Evolutionary conservation across 1,140 invertebrate species (phyloP), one percentile per base, ranked within the genome.

Genomic region (Zaprionus taronus): DNA sequence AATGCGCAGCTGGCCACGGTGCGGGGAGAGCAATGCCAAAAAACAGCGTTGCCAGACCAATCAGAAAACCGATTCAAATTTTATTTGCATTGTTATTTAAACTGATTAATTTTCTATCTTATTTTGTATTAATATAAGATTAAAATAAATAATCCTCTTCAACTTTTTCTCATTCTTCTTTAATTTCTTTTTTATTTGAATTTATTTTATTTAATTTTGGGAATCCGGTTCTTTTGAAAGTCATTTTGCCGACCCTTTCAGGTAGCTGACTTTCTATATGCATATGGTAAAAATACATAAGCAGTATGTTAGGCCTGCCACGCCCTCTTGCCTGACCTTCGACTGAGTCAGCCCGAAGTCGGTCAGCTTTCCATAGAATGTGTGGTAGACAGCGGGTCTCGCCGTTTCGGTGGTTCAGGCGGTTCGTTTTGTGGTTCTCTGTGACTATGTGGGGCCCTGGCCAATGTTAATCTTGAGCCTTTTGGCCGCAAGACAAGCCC

Each of bases 401-500:
- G 47, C 44, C n/a, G 56, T 28, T 69, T 60, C 56, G 15, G 38
- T 36, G 49, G 44, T 17, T 56, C n/a, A 4, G 7, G 9, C 4
- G 49, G 41, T 47, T 17, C 47, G 49, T 24, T 64, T 17, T 31
- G 24, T 71, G 9, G 26, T 34, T n/a, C 28, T 60, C 44, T 24
- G 56, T 47, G 57, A 5, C 38, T 15, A 17, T 17, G 5, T 9
- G 41, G n/a, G 36, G 36, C 58, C 51, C 60, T 58, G 81, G 81
- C 65, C 67, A 67, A 76, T 62, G 75, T 57, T 81, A 85, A 85
- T 85, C 79, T 79, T 72, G 49, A 85, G 75, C 73, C 81, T 80
- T 83, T 73, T 69, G 64, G 68, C 74, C 72, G 31, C 77, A 68
- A 80, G 81, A 86, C 83, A 89, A 78, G 76, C 77, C 84, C 84